Base-by-base conservation (phyloP, 2,113 vertebrate genomes). In the Vidua chalybeata region DNA sequence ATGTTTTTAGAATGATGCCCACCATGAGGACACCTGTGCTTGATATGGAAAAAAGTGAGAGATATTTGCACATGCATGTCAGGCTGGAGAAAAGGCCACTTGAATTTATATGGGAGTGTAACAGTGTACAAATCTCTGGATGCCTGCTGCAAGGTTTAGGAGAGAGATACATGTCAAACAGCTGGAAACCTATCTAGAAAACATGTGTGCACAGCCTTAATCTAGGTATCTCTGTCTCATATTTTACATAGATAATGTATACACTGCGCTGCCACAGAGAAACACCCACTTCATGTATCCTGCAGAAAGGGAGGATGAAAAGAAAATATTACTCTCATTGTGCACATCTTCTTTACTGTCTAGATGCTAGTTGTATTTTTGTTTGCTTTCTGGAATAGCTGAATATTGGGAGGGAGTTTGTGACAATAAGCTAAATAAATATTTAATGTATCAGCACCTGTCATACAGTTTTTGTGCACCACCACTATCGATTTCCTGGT, bases 401-500 rank as follows among this genome's bases (percentile, higher is more conserved):
- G 71, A 96, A 97, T 96, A 97, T 64, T 93, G 41, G 54, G 49
- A 77, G 49, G 35, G 63, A 43, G 35, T 64, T 84, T 84, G 72
- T 84, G 80, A 94, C 95, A 96, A 96, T 97, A 98, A 97, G 90
- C 95, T 96, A 97, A 98, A 97, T 98, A 97, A 98, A 98, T 98
- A 98, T 97, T 98, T 97, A 97, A 98, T 96, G 94, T 96, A 95
- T 96, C 95, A 96, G 96, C 96, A 97, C 96, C 96, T 97, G 97
- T 97, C 97, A 97, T 94, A 87, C 17, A 92, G 93, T 97, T 98
- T 97, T 87, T 80, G 74, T 91, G 94, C 95, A 96, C 78, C 73
- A 89, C 90, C 84, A 83, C 97, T 97, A 97, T 97, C 84, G 71
- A 97, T 98, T 96, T 97, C 97, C 97, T 97, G 75, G 93, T 96